Base-by-base conservation (phyloP, 2,797 vertebrate genomes). In the Semotilus atromaculatus region DNA sequence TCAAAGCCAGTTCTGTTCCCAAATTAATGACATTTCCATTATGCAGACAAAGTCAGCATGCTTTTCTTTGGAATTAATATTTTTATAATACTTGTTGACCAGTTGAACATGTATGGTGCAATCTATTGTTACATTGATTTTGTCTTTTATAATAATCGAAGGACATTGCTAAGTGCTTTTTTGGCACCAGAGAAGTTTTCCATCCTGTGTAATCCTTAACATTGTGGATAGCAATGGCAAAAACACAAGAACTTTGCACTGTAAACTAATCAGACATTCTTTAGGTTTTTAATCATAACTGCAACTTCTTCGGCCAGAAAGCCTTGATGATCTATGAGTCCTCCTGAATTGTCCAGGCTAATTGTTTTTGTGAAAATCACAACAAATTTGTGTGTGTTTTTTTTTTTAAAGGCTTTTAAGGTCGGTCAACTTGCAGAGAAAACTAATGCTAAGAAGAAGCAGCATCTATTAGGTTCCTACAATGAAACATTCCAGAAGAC, bases 301-400 rank as follows among this genome's bases (percentile, higher is more conserved):
- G 79, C 18, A 73, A 34, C 26, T 81, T 80, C 29, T 83, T 74
- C 58, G 51, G 40, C 43, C 86, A 89, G 68, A 66, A 79, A 82
- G 38, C 45, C 8, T 51, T 77, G 26, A 86, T 81, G 58, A 70
- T 76, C 40, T 48, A 80, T 66, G 67, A 72, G 64, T 18, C 5
- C 45, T 18, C 18, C 36, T 83, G 19, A 70, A 55, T 79, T 75
- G 26, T 48, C 10, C 79, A 70, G 43, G 43, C n/a, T 70, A 36
- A 80, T 11, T 55, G 31, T 0, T 26, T 51, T 38, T 38, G 29
- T 7, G 3, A 70, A 68, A 80, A 53, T 80, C 9, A 38, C 43
- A 19, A 16, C 38, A 68, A 2, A 70, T 53, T 53, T 80, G 64
- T 11, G 19, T 55, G 10, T 70, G 19, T 18, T 60, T 70, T 70